These are phyloP conservation scores for Xestia c-nigrum DNA, from an alignment of 2,888 invertebrate species.

Conservation along the genomic window DNA sequence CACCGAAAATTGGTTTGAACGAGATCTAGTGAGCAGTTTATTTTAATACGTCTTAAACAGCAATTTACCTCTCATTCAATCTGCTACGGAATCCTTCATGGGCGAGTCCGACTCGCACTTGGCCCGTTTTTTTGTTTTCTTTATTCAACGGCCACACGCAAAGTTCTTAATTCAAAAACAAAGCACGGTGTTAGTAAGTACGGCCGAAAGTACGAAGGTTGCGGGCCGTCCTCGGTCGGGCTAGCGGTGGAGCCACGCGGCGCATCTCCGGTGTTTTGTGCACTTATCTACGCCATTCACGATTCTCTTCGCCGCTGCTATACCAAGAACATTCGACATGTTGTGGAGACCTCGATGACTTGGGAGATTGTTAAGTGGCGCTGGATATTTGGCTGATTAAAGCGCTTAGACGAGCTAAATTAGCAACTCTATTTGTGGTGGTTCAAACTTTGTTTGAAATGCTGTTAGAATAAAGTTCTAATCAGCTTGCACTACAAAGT, in stretches of 20 bases:
- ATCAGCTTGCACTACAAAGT: no score
- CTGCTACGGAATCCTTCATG: no score
- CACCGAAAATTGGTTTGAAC: no score
- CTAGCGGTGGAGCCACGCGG: constrained; percentile 69
- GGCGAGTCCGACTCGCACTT: no score
- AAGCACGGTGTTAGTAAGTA: constrained; percentile 63
- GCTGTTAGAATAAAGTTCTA: no score
- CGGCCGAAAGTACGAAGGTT: constrained; percentile 76
- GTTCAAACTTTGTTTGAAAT: no score
- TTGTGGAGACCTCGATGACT: constrained; percentile 69
- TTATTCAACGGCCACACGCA: constrained; percentile 1
- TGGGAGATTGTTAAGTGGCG: constrained; percentile 37
- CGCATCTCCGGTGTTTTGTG: constrained; percentile 88
- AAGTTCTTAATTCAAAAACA: constrained; percentile 52
- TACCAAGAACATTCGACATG: constrained; percentile 68
- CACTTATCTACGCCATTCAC: constrained; percentile 88
- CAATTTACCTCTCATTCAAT: no score
- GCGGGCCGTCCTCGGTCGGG: constrained; percentile 74
- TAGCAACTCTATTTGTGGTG: no score
- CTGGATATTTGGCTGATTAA: constrained; percentile 14
- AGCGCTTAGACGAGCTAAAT: no score
- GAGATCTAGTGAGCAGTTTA: no score
- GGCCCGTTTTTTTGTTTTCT: background rate
- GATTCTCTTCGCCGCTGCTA: constrained; percentile 82
- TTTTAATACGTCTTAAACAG: no score